phyloP scores from a whole-genome alignment of 2,797 vertebrate genomes.

The Microcaecilia unicolor region DNA sequence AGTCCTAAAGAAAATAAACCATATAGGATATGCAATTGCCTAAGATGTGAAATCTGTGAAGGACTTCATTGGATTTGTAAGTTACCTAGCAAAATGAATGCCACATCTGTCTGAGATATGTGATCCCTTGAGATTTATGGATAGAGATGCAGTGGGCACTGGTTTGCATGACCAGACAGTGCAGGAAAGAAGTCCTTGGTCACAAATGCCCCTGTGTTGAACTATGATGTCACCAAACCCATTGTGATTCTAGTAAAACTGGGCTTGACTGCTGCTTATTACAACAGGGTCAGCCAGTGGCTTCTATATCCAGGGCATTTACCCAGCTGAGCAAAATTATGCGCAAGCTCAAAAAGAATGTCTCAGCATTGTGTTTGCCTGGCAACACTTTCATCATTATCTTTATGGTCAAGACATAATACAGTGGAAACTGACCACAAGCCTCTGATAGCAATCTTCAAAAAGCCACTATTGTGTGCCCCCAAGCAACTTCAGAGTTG shows the following conservation, averaged over 20 bases:
- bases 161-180: too few species aligned
- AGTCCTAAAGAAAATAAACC: background rate
- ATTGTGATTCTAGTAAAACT: too few species aligned
- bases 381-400: background rate
- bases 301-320: too few species aligned
- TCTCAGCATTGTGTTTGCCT: conserved; percentile 5
- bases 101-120: too few species aligned
- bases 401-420: background rate
- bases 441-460: conserved; percentile 4
- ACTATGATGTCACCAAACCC: background rate
- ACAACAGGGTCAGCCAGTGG: background rate
- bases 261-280: background rate
- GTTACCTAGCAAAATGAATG: background rate
- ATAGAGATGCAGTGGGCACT: too few species aligned
- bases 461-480: conserved; percentile 1
- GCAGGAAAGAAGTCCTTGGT: too few species aligned
- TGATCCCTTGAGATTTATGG: too few species aligned
- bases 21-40: background rate
- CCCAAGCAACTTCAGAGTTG: conserved; percentile 6
- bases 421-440: conserved; percentile 4
- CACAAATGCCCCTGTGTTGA: background rate
- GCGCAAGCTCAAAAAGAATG: background rate
- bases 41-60: too few species aligned
- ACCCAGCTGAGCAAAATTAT: background rate
- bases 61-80: background rate